A percentile compares a stretch with the other conserved stretches of the same genome.
Evolutionary conservation across 2,888 invertebrate species (phyloP).

Genomic region (Limnephilus auricula): DNA sequence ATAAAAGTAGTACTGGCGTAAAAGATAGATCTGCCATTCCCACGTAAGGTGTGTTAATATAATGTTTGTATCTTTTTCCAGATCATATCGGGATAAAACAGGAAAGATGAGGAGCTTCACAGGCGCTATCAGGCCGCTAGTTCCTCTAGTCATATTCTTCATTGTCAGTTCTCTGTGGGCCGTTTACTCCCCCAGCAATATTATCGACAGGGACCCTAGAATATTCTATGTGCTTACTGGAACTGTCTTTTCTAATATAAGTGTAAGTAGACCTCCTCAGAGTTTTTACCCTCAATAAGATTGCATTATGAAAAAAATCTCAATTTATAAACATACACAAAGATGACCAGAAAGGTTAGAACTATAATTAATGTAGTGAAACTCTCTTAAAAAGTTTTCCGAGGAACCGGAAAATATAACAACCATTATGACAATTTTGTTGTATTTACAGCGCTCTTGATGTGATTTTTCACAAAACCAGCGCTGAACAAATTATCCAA

Average conservation of each 20-base stretch:
- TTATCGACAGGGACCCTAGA: slow-evolving; percentile 90
- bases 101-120: slow-evolving; percentile 88
- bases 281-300: not conserved
- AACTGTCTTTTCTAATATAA: slow-evolving; percentile 98
- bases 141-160: slow-evolving; percentile 88
- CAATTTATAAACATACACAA: too few species aligned
- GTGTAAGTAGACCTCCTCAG: slow-evolving; percentile 85
- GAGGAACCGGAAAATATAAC: too few species aligned
- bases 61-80: slow-evolving; percentile 70
- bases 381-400: too few species aligned
- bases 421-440: too few species aligned
- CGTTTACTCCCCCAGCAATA: slow-evolving; percentile 86
- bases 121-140: slow-evolving; percentile 93
- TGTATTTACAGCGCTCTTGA: too few species aligned
- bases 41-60: not conserved
- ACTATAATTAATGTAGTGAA: too few species aligned
- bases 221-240: slow-evolving; percentile 93
- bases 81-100: slow-evolving; percentile 90
- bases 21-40: too few species aligned
- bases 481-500: too few species aligned
- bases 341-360: too few species aligned
- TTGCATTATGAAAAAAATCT: too few species aligned
- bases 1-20: too few species aligned
- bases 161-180: slow-evolving; percentile 89
- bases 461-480: too few species aligned